Conservation (phyloP, 2,797 vertebrate species). For the Xiphorhynchus erythropygius region DNA sequence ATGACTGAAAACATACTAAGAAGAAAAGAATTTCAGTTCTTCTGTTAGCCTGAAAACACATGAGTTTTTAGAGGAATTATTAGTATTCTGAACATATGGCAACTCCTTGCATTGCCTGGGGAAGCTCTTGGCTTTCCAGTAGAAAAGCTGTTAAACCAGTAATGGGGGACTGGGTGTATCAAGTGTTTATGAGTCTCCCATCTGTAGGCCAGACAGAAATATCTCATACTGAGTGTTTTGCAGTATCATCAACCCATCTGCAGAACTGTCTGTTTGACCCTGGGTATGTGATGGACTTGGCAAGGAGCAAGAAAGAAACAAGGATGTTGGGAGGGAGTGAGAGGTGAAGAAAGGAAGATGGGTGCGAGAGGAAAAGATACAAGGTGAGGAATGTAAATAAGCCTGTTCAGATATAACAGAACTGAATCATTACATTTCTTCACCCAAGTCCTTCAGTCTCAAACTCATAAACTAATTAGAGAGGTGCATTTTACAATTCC, state of each 20-base stretch:
- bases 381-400: conserved; percentile 30
- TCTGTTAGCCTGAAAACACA: conserved; percentile 30
- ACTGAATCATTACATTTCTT: conserved; percentile 40
- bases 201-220: conserved; percentile 50
- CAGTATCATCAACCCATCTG: conserved; percentile 9
- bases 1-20: not conserved
- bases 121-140: conserved; percentile 56
- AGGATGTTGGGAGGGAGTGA: not conserved
- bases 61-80: conserved; percentile 29
- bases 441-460: not conserved
- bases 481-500: not conserved
- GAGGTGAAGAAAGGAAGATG: conserved; percentile 29
- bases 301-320: conserved; percentile 1
- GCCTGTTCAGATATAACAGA: conserved; percentile 1
- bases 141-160: conserved; percentile 53
- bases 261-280: conserved; percentile 23
- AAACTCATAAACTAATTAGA: conserved; percentile 52
- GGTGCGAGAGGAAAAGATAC: conserved; percentile 5
- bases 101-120: conserved; percentile 35
- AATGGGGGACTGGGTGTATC: conserved; percentile 46
- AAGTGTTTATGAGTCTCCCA: conserved; percentile 56
- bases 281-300: not conserved
- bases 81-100: not conserved
- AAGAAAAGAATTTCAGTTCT: conserved; percentile 12
- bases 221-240: conserved; percentile 1